These are phyloP conservation scores for Sminthurinus aureus DNA, from an alignment of 2,888 invertebrate genomes.

Conservation along the genomic window DNA sequence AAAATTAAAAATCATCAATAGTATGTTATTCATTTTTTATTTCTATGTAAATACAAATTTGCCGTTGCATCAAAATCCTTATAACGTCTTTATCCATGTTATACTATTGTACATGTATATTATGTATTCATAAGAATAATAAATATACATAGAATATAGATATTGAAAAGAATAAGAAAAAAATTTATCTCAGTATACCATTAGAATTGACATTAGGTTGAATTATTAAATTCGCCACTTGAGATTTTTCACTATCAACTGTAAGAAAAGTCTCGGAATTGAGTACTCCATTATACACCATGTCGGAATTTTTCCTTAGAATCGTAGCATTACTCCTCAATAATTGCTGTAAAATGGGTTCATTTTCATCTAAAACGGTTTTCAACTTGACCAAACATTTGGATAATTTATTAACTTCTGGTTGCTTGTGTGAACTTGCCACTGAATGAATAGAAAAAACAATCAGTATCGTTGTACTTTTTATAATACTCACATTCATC, in stretches of 20 bases:
- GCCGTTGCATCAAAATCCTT: no score
- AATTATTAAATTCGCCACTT: conserved; percentile 33
- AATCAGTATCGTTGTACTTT: not conserved
- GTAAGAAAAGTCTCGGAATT: conserved; percentile 29
- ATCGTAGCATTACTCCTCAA: conserved; percentile 34
- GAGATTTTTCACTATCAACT: conserved; percentile 7
- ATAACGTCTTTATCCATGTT: no score
- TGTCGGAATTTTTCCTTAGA: conserved; percentile 42
- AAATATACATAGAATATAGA: no score
- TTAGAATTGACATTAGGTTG: conserved; percentile 35
- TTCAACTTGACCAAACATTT: conserved; percentile 45
- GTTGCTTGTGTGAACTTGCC: not conserved
- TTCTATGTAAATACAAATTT: no score
- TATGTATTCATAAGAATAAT: no score
- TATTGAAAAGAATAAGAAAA: no score
- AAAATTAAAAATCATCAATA: no score
- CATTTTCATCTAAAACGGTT: conserved; percentile 30
- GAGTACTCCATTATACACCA: conserved; percentile 41
- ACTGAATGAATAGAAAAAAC: conserved; percentile 3
- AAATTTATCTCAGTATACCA: conserved; percentile 28
- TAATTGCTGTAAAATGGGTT: conserved; percentile 34
- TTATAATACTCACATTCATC: not conserved
- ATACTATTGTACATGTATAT: no score
- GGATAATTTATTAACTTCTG: conserved; percentile 46
- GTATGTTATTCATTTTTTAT: no score